A percentile compares a stretch with the other conserved stretches of the same genome.
Evolutionary conservation across 2,113 vertebrate genomes (phyloP).

Genomic region (Mirza zaza): DNA sequence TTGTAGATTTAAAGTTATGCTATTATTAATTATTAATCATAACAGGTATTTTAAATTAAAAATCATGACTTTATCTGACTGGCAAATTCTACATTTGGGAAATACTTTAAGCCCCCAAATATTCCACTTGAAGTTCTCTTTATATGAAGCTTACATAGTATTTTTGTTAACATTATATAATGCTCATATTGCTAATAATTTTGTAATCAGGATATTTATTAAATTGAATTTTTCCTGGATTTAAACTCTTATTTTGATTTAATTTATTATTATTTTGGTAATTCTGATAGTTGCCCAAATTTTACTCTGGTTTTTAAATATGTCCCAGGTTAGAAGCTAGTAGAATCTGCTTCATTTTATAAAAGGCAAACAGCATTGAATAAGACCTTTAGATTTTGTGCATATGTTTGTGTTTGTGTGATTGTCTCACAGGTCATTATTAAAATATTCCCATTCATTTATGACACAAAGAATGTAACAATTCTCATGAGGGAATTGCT

Average conservation of each 20-base stretch:
- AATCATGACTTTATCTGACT: not conserved
- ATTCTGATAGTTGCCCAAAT: not conserved
- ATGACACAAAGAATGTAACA: constrained; percentile 20
- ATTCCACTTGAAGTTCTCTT: not conserved
- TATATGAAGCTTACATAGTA: not conserved
- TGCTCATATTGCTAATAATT: not conserved
- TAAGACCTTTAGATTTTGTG: not conserved
- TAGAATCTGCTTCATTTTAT: not conserved
- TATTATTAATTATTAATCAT: not conserved
- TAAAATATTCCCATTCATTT: not conserved
- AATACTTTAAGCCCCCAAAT: not conserved
- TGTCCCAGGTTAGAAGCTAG: not conserved
- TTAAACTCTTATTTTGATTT: constrained; percentile 3
- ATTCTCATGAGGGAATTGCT: not conserved
- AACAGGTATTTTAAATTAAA: constrained; percentile 22
- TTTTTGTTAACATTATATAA: not conserved
- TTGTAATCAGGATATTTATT: not conserved
- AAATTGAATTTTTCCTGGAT: not conserved
- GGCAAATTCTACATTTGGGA: not conserved
- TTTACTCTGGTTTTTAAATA: not conserved
- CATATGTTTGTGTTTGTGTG: not conserved
- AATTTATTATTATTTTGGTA: constrained; percentile 19
- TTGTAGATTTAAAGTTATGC: not conserved
- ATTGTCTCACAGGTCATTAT: not conserved
- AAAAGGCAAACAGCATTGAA: not conserved